Evolutionary conservation across 1,140 invertebrate species (phyloP).

Genomic region (Diorhabda carinulata): DNA sequence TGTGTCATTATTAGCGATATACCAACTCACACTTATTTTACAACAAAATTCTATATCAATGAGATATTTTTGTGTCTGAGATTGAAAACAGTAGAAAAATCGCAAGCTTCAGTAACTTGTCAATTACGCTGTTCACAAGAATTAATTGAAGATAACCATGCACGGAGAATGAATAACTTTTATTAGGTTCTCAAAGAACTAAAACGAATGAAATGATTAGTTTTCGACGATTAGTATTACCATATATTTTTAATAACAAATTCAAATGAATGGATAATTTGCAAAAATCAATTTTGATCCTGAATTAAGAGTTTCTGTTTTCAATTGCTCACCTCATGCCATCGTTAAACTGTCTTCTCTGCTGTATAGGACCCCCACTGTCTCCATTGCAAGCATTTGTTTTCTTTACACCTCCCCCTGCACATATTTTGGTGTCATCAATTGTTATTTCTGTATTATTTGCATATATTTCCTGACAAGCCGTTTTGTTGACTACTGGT

Average conservation of each 20-base stretch:
- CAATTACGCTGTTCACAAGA: no score
- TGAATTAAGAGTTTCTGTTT: background rate
- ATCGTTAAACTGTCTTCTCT: background rate
- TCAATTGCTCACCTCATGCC: no score
- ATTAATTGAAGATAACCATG: no score
- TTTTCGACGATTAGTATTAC: background rate
- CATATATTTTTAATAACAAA: background rate
- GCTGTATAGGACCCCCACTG: background rate
- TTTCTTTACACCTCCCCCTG: background rate
- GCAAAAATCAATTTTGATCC: background rate
- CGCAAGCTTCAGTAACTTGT: no score
- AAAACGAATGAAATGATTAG: background rate
- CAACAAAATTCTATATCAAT: no score
- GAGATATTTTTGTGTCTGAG: no score
- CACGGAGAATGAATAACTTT: background rate
- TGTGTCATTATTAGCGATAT: no score
- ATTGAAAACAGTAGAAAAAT: no score
- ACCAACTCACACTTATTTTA: no score
- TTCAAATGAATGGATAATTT: background rate
- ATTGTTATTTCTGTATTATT: background rate
- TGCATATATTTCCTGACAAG: background rate
- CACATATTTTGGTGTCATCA: background rate
- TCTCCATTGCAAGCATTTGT: background rate
- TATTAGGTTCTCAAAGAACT: background rate
- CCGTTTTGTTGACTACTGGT: background rate